Evolutionary conservation across 2,113 vertebrate species (phyloP).

Genomic region (Gallinago paraguaiae): DNA sequence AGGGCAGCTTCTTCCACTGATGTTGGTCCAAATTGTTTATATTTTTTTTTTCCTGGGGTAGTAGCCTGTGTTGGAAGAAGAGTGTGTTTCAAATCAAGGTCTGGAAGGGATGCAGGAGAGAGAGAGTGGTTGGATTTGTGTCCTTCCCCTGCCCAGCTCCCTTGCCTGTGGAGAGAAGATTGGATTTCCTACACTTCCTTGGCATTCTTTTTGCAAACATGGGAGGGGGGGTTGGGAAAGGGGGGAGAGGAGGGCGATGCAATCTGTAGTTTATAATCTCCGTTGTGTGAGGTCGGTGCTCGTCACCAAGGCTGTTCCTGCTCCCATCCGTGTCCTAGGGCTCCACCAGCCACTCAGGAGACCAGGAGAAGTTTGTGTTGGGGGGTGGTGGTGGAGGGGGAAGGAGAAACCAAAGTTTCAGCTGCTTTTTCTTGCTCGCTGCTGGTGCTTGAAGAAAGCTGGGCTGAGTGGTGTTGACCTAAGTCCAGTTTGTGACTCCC

Average conservation of each 20-base stretch:
- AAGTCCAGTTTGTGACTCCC: not conserved
- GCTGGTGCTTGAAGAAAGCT: not conserved
- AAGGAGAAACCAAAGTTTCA: not conserved
- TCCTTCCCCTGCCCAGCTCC: not conserved
- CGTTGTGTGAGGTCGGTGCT: not conserved
- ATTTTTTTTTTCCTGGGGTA: not conserved
- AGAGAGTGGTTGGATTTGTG: not conserved
- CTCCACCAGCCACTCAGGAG: not conserved
- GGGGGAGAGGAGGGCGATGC: accelerated
- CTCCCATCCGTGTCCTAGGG: accelerated
- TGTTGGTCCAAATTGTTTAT: not conserved
- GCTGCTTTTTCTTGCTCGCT: not conserved
- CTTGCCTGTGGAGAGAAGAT: not conserved
- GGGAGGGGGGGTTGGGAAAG: accelerated
- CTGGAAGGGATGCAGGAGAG: not conserved
- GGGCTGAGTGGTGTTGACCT: not conserved
- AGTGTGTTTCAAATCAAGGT: not conserved
- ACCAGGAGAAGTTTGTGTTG: not conserved
- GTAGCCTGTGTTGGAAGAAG: not conserved
- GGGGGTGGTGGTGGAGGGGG: too few species aligned
- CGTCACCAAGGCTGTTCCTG: not conserved
- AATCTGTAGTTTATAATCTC: not conserved
- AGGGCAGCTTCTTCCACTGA: not conserved
- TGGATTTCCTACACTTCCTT: not conserved
- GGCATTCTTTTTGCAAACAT: not conserved